Conservation (phyloP, 2,113 vertebrate species). For the Phocoena phocoena region DNA sequence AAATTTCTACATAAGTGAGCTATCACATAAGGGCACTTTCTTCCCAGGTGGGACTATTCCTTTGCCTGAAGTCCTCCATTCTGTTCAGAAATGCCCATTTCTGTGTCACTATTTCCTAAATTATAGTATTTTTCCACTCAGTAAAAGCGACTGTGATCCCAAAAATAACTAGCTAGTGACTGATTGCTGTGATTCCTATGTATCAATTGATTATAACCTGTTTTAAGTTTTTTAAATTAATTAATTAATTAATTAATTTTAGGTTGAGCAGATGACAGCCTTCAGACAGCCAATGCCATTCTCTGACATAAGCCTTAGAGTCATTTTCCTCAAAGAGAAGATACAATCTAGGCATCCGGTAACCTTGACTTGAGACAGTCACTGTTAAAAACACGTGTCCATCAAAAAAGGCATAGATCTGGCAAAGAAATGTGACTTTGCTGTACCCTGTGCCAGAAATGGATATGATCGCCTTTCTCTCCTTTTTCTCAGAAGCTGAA, state of each 20-base stretch:
- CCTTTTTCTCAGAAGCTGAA: constrained; percentile 24
- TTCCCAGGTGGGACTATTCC: background rate
- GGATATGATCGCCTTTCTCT: background rate
- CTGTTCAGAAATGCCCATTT: background rate
- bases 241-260: background rate
- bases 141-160: background rate
- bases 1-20: background rate
- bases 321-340: constrained; percentile 29
- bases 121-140: background rate
- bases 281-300: background rate
- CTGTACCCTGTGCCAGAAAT: background rate
- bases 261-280: background rate
- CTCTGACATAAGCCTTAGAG: background rate
- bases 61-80: background rate
- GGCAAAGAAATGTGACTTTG: background rate
- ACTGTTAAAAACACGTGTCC: background rate
- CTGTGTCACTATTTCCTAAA: background rate
- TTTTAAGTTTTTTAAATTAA: background rate
- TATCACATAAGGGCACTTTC: background rate
- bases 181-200: background rate
- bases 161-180: constrained; percentile 8
- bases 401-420: background rate
- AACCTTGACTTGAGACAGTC: background rate
- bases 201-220: background rate
- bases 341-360: background rate